phyloP scores from a whole-genome alignment of 2,888 invertebrate species.

The Platycheirus rosarum region DNA sequence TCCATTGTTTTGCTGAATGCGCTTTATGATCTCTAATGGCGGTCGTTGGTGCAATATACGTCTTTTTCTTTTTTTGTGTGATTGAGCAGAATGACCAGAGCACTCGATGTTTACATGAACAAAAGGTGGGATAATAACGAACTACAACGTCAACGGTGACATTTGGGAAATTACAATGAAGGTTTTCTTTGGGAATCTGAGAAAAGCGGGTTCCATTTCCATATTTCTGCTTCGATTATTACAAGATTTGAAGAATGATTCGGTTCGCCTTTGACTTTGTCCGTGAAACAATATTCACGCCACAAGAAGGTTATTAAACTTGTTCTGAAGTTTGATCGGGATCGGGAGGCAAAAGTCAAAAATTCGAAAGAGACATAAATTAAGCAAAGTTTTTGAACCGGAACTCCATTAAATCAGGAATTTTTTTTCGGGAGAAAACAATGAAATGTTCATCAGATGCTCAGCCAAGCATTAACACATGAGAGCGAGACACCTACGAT shows the following conservation, averaged over 20 bases:
- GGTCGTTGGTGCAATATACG: conserved; percentile 53
- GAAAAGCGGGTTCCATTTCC: conserved; percentile 44
- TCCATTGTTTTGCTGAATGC: conserved; percentile 46
- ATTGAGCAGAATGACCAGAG: conserved; percentile 59
- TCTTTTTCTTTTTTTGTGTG: conserved; percentile 25
- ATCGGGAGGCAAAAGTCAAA: conserved; percentile 56
- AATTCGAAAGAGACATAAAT: conserved; percentile 64
- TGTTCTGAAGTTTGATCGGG: conserved; percentile 10
- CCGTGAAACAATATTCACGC: conserved; percentile 27
- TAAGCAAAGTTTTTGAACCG: conserved; percentile 68
- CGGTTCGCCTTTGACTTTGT: conserved; percentile 32
- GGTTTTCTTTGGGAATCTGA: conserved; percentile 31
- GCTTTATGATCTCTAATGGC: conserved; percentile 57
- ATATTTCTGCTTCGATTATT: conserved; percentile 58
- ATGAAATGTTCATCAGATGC: conserved; percentile 67
- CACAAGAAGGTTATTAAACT: conserved; percentile 55
- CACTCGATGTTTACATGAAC: conserved; percentile 38
- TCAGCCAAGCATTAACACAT: conserved; percentile 63
- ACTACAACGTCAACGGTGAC: neutral
- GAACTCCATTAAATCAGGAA: conserved; percentile 65
- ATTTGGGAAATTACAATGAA: conserved; percentile 53
- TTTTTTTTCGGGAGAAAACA: conserved; percentile 45
- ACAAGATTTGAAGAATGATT: conserved; percentile 49
- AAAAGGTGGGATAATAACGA: conserved; percentile 24
- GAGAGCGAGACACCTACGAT: conserved; percentile 57